Evolutionary conservation across 2,797 vertebrate genomes (phyloP).

Genomic region (Microctenopoma steveboyesi): DNA sequence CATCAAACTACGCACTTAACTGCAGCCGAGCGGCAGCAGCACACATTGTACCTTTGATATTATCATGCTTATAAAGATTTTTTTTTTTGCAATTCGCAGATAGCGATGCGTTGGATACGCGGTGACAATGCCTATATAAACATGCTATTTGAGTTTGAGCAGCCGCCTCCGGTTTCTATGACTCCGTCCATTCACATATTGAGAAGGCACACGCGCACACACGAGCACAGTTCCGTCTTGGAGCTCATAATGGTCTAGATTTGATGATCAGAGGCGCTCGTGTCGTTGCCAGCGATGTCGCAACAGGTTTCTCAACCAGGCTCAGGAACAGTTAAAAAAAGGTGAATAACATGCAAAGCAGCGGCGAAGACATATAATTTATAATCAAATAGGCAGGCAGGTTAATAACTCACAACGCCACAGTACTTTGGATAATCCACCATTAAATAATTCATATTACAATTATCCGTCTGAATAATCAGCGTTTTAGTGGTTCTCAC

Average conservation of each 20-base stretch:
- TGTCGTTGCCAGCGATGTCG: constrained; percentile 67
- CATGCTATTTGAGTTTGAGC: constrained; percentile 62
- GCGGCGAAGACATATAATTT: not conserved
- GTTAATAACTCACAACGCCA: not conserved
- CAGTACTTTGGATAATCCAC: not conserved
- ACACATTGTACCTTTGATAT: constrained; percentile 31
- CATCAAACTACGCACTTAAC: constrained; percentile 47
- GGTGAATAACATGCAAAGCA: constrained; percentile 1
- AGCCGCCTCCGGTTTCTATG: constrained; percentile 78
- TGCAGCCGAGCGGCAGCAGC: constrained; percentile 11
- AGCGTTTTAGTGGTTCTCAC: not conserved
- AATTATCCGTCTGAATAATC: not conserved
- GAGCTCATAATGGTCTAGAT: constrained; percentile 70
- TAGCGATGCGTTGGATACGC: not conserved
- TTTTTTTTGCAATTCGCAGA: not conserved
- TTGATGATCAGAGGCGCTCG: constrained; percentile 65
- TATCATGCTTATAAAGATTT: not conserved
- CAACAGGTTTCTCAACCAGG: constrained; percentile 79
- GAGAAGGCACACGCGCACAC: constrained; percentile 50
- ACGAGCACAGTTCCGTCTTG: constrained; percentile 66
- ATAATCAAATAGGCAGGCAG: not conserved
- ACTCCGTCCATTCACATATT: constrained; percentile 81
- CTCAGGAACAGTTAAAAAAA: constrained; percentile 29
- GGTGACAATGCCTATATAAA: constrained; percentile 43
- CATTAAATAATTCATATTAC: not conserved